Conservation (phyloP, 2,797 vertebrate genomes). For the Gallinago solitaria region DNA sequence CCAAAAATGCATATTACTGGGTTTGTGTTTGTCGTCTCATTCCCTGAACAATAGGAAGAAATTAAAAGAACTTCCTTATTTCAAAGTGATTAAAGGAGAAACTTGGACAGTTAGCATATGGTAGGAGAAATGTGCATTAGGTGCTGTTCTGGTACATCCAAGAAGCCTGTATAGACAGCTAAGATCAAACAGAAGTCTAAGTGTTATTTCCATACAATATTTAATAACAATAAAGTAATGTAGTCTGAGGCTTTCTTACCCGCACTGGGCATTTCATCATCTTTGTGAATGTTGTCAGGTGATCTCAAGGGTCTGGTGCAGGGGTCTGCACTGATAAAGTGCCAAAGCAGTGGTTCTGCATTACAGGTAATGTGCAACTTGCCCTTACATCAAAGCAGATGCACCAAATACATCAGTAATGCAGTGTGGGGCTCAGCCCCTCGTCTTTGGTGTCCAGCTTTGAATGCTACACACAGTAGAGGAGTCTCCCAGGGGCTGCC, state of each 20-base stretch:
- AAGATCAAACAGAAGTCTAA: background rate
- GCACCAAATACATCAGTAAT: background rate
- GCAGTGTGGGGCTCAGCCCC: background rate
- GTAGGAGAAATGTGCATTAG: background rate
- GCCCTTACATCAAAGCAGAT: background rate
- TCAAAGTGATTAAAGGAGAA: conserved; percentile 25
- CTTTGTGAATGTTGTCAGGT: background rate
- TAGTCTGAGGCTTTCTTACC: background rate
- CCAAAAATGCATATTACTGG: conserved; percentile 64
- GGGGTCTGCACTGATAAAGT: rapidly evolving
- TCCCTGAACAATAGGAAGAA: conserved; percentile 42
- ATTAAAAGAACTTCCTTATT: background rate
- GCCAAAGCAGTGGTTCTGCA: background rate
- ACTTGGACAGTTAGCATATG: background rate
- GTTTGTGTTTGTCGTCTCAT: conserved; percentile 23
- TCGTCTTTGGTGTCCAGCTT: background rate
- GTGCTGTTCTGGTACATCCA: background rate
- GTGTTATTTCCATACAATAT: background rate
- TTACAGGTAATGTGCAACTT: background rate
- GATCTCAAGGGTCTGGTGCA: background rate
- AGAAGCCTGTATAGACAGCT: background rate
- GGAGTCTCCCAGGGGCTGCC: background rate
- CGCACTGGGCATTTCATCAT: background rate
- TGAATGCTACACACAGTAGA: background rate
- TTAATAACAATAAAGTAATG: background rate